These are phyloP conservation scores for Ganaspis brasiliensis DNA, from an alignment of 2,888 invertebrate species.

Conservation along the genomic window DNA sequence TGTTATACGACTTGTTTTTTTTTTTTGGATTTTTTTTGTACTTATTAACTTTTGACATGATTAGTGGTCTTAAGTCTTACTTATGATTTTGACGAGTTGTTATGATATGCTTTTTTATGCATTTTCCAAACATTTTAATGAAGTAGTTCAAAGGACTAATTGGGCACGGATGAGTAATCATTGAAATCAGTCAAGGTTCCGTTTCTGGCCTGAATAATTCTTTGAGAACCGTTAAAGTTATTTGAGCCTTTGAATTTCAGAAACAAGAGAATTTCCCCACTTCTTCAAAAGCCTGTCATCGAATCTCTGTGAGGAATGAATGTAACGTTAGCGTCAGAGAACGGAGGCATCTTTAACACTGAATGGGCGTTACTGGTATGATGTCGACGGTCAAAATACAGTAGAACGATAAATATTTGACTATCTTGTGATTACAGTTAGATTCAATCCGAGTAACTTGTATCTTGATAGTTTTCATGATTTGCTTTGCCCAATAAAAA, in stretches of 20 bases:
- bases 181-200: slow-evolving; percentile 34
- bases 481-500: background rate
- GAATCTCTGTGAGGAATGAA: slow-evolving; percentile 17
- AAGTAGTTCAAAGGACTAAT: background rate
- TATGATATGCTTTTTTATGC: background rate
- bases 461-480: background rate
- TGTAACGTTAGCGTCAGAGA: slow-evolving; percentile 38
- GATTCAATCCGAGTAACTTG: background rate
- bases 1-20: no score
- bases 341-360: background rate
- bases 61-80: background rate
- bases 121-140: background rate
- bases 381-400: slow-evolving; percentile 68
- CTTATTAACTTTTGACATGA: background rate
- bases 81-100: background rate
- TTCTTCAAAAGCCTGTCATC: background rate
- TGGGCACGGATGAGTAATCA: background rate
- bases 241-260: slow-evolving; percentile 63
- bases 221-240: slow-evolving; percentile 67
- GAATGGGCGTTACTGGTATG: slow-evolving; percentile 60
- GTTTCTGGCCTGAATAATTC: slow-evolving; percentile 36
- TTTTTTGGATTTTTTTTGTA: no score
- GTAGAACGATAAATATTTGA: slow-evolving; percentile 28
- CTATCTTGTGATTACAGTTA: slow-evolving; percentile 19
- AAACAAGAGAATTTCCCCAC: slow-evolving; percentile 19